Evolutionary conservation across 2,888 invertebrate genomes (phyloP).

Genomic region (Hypena proboscidalis): DNA sequence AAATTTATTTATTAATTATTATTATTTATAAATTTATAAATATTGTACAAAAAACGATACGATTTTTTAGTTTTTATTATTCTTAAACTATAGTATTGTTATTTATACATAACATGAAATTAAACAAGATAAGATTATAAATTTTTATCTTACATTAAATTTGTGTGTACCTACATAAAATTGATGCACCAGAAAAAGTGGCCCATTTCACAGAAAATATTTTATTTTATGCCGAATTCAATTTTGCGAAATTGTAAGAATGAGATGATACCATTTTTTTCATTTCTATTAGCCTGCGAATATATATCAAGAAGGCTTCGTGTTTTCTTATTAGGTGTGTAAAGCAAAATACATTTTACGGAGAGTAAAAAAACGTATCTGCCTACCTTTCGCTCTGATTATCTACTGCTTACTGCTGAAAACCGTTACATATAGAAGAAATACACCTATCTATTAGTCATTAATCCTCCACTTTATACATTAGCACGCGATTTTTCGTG

Average conservation of each 20-base stretch:
- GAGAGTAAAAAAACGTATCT: too few species aligned
- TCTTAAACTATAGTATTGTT: too few species aligned
- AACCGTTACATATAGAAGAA: slow-evolving; percentile 20
- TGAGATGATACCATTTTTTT: slow-evolving; percentile 9
- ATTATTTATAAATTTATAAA: too few species aligned
- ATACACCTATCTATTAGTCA: slow-evolving; percentile 22
- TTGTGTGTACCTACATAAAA: too few species aligned
- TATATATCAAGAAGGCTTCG: neutral
- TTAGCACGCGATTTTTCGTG: slow-evolving; percentile 57
- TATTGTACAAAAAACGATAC: too few species aligned
- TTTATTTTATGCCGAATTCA: slow-evolving; percentile 3
- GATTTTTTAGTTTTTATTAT: too few species aligned
- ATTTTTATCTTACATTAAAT: too few species aligned
- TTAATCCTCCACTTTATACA: slow-evolving; percentile 26
- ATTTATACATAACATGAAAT: too few species aligned
- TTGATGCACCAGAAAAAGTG: neutral
- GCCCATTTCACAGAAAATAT: neutral
- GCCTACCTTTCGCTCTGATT: too few species aligned
- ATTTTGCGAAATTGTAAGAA: neutral
- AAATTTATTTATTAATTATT: too few species aligned
- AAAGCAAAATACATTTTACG: slow-evolving; percentile 7
- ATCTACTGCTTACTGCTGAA: slow-evolving; percentile 9
- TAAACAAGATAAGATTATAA: too few species aligned
- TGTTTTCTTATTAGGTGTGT: slow-evolving; percentile 1
- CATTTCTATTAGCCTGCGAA: slow-evolving; percentile 5